Evolutionary conservation across 2,888 invertebrate species (phyloP), one percentile per base, ranked within the genome.

Genomic region (Eudemis profundana): DNA sequence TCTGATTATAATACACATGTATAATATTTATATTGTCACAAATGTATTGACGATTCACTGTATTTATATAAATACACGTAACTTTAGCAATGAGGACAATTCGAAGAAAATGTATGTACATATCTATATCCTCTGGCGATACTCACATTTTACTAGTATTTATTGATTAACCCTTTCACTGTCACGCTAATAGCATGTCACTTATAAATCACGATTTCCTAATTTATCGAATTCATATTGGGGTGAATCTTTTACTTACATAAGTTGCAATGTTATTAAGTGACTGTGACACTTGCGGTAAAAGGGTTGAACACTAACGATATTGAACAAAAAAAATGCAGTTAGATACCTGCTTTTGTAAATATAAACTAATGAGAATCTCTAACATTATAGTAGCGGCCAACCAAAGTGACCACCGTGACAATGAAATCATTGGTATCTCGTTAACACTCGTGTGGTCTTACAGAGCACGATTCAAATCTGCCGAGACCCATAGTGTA

Each of bases 311-410:
- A 27, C 21, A 40, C 40, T 54, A 54, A 54, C 38, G 5, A 10
- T 27, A 21, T 27, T 23, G 12, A 42, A 44, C 44, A 44, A 44
- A 57, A 57, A 54, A 38, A 23, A 54, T 40, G 3, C 23, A 40
- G 15, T n/a, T 36, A 53, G 10, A 38, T 23, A 23, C 38, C 10
- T 40, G n/a, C n/a, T n/a, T n/a, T n/a, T n/a, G n/a, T n/a, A n/a
- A n/a, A 21, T 15, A 19, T 29, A 36, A 38, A 36, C 23, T 40
- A 40, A 54, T 42, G 36, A 53, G 51, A 53, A 53, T 53, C 54
- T 42, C 53, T 38, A 21, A 38, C n/a, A 17, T 15, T 56, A 38
- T n/a, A n/a, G n/a, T n/a, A n/a, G n/a, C n/a, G n/a, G n/a, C n/a
- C n/a, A n/a, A n/a, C n/a, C n/a, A n/a, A n/a, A n/a, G n/a, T n/a